Base-by-base conservation (phyloP, 2,797 vertebrate genomes). In the Pangasius djambal region DNA sequence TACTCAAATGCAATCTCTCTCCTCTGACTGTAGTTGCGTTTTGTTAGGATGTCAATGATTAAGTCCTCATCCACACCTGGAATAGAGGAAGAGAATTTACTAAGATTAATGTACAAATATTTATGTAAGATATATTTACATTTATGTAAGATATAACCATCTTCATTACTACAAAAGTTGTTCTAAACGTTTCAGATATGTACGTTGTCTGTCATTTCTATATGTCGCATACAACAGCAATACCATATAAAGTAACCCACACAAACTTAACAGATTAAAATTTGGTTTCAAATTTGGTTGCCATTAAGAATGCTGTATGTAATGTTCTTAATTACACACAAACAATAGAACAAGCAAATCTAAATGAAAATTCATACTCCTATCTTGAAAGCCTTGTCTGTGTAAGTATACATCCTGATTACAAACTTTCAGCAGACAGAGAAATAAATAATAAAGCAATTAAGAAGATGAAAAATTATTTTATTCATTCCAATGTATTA, bases 61-160 rank as follows among this genome's bases (percentile, higher is more conserved):
- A 98, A 97, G 92, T 97, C 96, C 91, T 99, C 98, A 87, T 99
- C 98, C 93, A 99, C 98, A 86, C 99, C 99, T 99, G 40, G n/a
- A 86, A 87, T 52, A 87, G 50, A 16, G 48, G 15, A 40, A 28
- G 25, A 25, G 16, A 37, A 31, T 16, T 31, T 5, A 16, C 2
- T 18, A 18, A 31, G n/a, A 55, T 55, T 55, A 6, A 50, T 16
- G 74, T 74, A 74, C 18, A 74, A 12, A 74, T 69, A 15, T n/a
- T n/a, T n/a, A n/a, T n/a, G n/a, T n/a, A n/a, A n/a, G n/a, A n/a
- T n/a, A n/a, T n/a, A n/a, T n/a, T n/a, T n/a, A n/a, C n/a, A 69
- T 15, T 31, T 69, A 15, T 2, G 13, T 69, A 69, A 69, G 65
- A 69, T 31, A 13, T 18, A 37, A 20, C 69, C 69, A 72, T 72